Conservation (phyloP, 2,113 vertebrate species). For the Amphiprion ocellaris region DNA sequence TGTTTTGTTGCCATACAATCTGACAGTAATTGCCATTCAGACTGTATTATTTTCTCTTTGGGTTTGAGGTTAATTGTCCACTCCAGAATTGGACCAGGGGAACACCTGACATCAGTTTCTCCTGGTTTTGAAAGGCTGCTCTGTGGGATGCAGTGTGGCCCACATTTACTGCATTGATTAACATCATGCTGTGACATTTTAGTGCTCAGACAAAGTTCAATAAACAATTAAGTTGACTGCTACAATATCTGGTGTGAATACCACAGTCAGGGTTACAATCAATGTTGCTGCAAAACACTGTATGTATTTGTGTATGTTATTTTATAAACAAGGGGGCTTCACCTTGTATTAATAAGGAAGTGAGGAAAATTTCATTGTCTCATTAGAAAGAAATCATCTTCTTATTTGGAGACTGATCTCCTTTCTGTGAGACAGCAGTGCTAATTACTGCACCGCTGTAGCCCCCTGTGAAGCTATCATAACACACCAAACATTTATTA, state of each 20-base stretch:
- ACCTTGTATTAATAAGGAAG: too few species aligned
- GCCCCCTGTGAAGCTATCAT: too few species aligned
- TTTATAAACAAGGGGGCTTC: too few species aligned
- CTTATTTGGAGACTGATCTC: too few species aligned
- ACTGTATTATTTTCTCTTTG: conserved; percentile 1
- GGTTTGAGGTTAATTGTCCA: neutral
- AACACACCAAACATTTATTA: too few species aligned
- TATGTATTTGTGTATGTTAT: too few species aligned
- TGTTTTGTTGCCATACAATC: conserved; percentile 6
- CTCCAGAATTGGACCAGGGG: neutral
- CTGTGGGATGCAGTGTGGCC: neutral
- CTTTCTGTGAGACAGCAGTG: too few species aligned
- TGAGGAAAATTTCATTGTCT: too few species aligned
- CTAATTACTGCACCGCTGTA: too few species aligned
- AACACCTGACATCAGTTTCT: conserved; percentile 21
- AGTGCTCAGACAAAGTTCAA: neutral
- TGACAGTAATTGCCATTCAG: neutral
- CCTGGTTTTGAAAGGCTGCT: conserved; percentile 11
- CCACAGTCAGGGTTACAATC: neutral
- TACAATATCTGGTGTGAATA: neutral
- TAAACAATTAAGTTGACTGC: neutral
- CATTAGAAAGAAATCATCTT: too few species aligned
- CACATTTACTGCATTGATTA: neutral
- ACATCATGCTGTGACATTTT: neutral
- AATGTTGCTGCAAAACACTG: neutral